phyloP scores from a whole-genome alignment of 2,113 vertebrate species.

The Sterrhoptilus dennistouni region DNA sequence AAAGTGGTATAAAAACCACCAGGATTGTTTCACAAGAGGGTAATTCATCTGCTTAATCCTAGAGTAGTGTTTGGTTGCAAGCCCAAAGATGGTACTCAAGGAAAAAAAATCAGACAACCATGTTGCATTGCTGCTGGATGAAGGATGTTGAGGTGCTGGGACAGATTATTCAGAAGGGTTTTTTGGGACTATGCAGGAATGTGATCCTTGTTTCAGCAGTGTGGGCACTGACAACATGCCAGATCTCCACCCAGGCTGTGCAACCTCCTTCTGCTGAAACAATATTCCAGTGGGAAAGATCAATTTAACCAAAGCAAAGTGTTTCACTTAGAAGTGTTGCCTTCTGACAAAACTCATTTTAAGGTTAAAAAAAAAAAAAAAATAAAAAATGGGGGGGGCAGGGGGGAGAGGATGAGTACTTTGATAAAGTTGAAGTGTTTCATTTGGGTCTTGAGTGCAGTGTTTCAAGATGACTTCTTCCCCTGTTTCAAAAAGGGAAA shows the following conservation, averaged over 20 bases:
- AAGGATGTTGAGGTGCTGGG: not conserved
- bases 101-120: not conserved
- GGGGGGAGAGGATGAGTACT: not conserved
- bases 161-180: not conserved
- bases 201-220: not conserved
- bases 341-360: not conserved
- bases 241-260: not conserved
- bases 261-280: not conserved
- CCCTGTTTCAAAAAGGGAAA: not conserved
- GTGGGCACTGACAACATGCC: accelerated
- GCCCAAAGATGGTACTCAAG: not conserved
- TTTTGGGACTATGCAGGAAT: not conserved
- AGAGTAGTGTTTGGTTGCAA: not conserved
- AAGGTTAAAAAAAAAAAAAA: not conserved
- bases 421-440: constrained; percentile 23
- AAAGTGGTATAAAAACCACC: not conserved
- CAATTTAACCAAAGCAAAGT: not conserved
- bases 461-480: not conserved
- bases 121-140: not conserved
- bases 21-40: not conserved
- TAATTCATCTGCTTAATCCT: not conserved
- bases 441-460: not conserved
- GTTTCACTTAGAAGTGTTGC: not conserved
- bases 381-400: accelerated
- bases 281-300: not conserved